A percentile compares a stretch with the other conserved stretches of the same genome.
phyloP scores from a whole-genome alignment of 2,888 invertebrate genomes.

The Aleiodes leptofemur region DNA sequence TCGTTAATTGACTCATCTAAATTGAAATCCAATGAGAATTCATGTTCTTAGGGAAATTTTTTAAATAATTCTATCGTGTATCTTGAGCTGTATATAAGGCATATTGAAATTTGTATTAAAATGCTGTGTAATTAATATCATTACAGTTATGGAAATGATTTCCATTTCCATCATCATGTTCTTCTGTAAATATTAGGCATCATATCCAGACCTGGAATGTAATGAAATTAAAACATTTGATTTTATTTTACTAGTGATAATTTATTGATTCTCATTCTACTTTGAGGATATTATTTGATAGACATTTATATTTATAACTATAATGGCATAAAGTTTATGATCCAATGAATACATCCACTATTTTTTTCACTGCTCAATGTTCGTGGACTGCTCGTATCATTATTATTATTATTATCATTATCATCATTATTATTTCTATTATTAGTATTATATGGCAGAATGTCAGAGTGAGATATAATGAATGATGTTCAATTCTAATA shows the following conservation, averaged over 20 bases:
- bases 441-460: background rate
- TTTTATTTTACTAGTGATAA: background rate
- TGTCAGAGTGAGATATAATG: conserved; percentile 12
- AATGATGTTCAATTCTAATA: conserved; percentile 3
- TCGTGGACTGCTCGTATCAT: no score
- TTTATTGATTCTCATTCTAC: background rate
- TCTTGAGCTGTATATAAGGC: conserved; percentile 25
- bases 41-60: background rate
- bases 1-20: conserved; percentile 12
- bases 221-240: conserved; percentile 26
- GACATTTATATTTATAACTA: conserved; percentile 7
- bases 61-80: conserved; percentile 16
- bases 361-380: conserved; percentile 20
- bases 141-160: conserved; percentile 9
- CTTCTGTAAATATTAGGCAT: conserved; percentile 11
- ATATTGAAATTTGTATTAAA: conserved; percentile 27
- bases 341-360: conserved; percentile 15
- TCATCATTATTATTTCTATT: no score
- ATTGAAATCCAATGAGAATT: conserved; percentile 4
- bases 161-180: no score
- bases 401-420: background rate
- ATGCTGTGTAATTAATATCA: conserved; percentile 31
- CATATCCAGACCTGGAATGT: conserved; percentile 24
- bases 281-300: conserved; percentile 6
- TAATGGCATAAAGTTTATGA: conserved; percentile 1